Evolutionary conservation across 2,888 invertebrate species (phyloP).

Genomic region (Caenorhabditis sp.): DNA sequence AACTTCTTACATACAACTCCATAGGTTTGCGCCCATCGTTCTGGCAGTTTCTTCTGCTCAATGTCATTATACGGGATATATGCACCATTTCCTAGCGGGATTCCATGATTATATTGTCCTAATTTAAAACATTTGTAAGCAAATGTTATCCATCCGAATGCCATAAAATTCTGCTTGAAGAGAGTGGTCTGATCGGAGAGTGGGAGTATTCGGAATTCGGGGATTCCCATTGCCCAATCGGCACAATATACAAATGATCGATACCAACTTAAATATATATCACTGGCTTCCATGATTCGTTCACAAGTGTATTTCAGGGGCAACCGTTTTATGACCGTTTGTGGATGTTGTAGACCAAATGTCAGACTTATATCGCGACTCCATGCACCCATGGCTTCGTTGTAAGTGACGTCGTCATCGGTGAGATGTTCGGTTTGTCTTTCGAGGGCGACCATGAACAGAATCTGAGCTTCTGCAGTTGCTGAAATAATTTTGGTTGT

Average conservation of each 20-base stretch:
- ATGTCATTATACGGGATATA: conserved; percentile 57
- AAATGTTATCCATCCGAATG: conserved; percentile 61
- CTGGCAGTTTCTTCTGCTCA: conserved; percentile 44
- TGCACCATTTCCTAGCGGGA: conserved; percentile 57
- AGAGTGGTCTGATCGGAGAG: conserved; percentile 57
- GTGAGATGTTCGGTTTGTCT: conserved; percentile 48
- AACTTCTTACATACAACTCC: conserved; percentile 55
- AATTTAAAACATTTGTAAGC: conserved; percentile 50
- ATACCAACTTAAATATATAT: conserved; percentile 56
- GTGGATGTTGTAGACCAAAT: conserved; percentile 53
- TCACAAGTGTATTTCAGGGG: conserved; percentile 53
- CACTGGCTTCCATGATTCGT: conserved; percentile 55
- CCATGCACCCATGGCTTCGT: conserved; percentile 49
- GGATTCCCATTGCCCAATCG: conserved; percentile 62
- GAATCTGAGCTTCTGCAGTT: conserved; percentile 33
- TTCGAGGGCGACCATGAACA: conserved; percentile 44
- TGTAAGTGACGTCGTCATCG: conserved; percentile 46
- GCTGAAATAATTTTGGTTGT: conserved; percentile 7
- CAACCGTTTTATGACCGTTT: conserved; percentile 47
- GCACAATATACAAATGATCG: conserved; percentile 59
- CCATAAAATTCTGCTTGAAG: conserved; percentile 63
- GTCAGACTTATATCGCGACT: conserved; percentile 50
- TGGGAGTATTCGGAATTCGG: conserved; percentile 53
- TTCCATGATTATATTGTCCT: conserved; percentile 38
- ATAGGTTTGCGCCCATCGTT: conserved; percentile 55